Percentiles rank a stretch among this genome's conserved stretches.
Conservation (phyloP, 2,113 vertebrate genomes). For the Phrynocephalus versicolor region DNA sequence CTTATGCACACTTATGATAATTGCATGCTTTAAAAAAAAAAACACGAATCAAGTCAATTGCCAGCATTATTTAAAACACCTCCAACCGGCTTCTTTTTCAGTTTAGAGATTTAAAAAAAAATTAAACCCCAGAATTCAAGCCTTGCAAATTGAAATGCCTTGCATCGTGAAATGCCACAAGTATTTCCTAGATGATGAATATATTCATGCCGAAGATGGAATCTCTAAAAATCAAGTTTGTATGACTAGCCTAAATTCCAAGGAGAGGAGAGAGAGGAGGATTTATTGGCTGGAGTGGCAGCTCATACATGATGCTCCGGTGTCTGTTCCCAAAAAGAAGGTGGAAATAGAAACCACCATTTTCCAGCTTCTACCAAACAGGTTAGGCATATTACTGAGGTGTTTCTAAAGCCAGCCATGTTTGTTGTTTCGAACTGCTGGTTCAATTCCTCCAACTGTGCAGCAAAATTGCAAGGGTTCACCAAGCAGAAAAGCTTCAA, state of each 20-base stretch:
- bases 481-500: no score
- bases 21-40: not conserved
- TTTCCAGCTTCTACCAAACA: not conserved
- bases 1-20: not conserved
- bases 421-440: not conserved
- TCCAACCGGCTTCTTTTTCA: not conserved
- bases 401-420: not conserved
- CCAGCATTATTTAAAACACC: constrained; percentile 1
- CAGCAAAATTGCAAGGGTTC: no score
- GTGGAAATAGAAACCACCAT: not conserved
- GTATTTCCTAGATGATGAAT: constrained; percentile 21
- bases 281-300: not conserved
- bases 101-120: not conserved
- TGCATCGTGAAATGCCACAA: not conserved
- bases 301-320: not conserved
- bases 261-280: not conserved
- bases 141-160: not conserved
- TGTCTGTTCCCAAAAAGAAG: no score
- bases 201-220: constrained; percentile 1
- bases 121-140: not conserved
- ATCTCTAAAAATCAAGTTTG: constrained; percentile 10
- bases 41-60: constrained; percentile 7
- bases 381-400: not conserved
- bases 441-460: no score
- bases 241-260: not conserved